phyloP scores from a whole-genome alignment of 1,140 invertebrate species.

The Formica exsecta region DNA sequence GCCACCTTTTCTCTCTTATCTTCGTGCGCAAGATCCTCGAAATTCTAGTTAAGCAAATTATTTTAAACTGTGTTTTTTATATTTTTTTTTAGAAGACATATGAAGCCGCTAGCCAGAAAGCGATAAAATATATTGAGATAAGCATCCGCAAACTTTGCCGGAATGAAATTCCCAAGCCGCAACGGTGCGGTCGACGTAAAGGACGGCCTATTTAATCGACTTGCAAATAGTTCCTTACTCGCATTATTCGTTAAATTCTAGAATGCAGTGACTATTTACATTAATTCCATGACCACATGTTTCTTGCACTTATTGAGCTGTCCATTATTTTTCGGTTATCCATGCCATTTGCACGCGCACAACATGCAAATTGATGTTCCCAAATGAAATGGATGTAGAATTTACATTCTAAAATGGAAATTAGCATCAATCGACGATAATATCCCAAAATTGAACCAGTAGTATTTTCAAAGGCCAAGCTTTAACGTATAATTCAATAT shows the following conservation, averaged over 20 bases:
- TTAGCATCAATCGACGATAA: too few species aligned
- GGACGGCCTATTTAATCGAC: conserved; percentile 17
- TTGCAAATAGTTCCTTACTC: conserved; percentile 12
- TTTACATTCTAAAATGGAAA: not conserved
- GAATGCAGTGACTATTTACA: not conserved
- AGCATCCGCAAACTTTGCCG: conserved; percentile 45
- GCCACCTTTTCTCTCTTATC: conserved; percentile 3
- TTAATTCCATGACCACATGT: not conserved
- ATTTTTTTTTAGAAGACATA: conserved; percentile 17
- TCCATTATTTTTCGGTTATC: not conserved
- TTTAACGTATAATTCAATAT: not conserved
- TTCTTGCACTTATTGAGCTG: not conserved
- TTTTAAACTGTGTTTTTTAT: conserved; percentile 32
- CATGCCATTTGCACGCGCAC: not conserved
- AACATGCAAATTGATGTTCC: not conserved
- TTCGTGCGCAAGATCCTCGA: not conserved
- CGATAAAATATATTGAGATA: conserved; percentile 43
- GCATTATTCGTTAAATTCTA: not conserved
- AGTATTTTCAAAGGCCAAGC: not conserved
- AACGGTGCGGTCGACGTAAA: not conserved
- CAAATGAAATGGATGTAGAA: not conserved
- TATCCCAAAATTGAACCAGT: not conserved
- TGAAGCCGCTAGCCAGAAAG: not conserved
- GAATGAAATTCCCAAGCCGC: conserved; percentile 52
- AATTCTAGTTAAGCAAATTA: conserved; percentile 43